Conservation (phyloP, 2,888 invertebrate genomes). For the Troglohyphantes excavatus region DNA sequence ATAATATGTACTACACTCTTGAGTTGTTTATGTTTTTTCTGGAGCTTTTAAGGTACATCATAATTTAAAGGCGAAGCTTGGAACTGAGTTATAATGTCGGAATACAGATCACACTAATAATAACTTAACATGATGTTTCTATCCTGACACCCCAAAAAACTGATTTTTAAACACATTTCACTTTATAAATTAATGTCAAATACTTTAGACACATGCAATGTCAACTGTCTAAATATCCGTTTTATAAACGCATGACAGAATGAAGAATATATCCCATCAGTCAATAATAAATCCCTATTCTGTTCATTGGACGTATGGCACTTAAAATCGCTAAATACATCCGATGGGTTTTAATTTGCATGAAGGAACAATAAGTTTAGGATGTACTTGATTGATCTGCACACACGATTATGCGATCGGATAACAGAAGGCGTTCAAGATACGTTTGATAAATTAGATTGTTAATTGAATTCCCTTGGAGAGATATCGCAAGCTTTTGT, state of each 20-base stretch:
- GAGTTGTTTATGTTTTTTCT: too few relatives aligned
- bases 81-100: too few relatives aligned
- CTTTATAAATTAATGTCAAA: too few relatives aligned
- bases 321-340: constrained; percentile 26
- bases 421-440: constrained; percentile 34
- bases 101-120: too few relatives aligned
- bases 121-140: too few relatives aligned
- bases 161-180: too few relatives aligned
- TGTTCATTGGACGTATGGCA: neutral
- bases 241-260: neutral
- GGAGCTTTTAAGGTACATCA: too few relatives aligned
- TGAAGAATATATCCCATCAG: neutral
- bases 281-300: neutral
- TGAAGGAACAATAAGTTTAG: constrained; percentile 39
- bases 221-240: neutral
- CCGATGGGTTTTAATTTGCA: constrained; percentile 22
- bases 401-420: constrained; percentile 30
- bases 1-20: too few relatives aligned
- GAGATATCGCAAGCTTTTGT: constrained; percentile 11
- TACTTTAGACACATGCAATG: too few relatives aligned
- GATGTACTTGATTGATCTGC: constrained; percentile 49
- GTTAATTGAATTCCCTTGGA: constrained; percentile 60
- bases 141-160: too few relatives aligned
- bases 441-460: constrained; percentile 37
- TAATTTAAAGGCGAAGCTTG: too few relatives aligned